Evolutionary conservation across 2,888 invertebrate species (phyloP).

Genomic region (Chelonus formosanus): DNA sequence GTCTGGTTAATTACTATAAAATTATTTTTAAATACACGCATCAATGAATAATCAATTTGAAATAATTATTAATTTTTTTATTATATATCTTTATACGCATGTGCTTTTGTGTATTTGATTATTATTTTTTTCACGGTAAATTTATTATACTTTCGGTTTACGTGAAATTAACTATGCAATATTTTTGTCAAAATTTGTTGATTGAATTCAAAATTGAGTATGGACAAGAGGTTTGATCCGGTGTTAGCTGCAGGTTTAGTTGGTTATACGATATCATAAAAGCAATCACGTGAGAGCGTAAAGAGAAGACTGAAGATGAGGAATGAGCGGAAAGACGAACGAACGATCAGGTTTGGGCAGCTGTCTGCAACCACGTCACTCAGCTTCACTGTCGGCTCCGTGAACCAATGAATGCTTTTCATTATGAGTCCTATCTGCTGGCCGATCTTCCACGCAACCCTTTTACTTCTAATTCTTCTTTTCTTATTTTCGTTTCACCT

Average conservation of each 20-base stretch:
- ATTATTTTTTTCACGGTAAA: too few relatives aligned
- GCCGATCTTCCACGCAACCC: constrained; percentile 50
- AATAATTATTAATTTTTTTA: constrained; percentile 3
- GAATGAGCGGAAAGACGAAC: constrained; percentile 46
- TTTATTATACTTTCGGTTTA: too few relatives aligned
- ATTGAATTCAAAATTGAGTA: constrained; percentile 4
- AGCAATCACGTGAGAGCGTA: constrained; percentile 57
- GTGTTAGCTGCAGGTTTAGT: constrained; percentile 50
- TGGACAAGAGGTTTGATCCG: neutral
- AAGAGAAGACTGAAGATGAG: constrained; percentile 36
- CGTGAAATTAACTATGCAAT: too few relatives aligned
- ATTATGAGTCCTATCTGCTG: constrained; percentile 61
- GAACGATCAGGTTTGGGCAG: constrained; percentile 64
- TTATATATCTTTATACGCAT: neutral
- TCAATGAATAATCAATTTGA: neutral
- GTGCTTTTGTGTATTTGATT: too few relatives aligned
- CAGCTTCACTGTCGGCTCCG: constrained; percentile 60
- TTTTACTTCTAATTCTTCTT: constrained; percentile 33
- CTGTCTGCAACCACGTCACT: constrained; percentile 65
- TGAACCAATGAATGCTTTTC: constrained; percentile 62
- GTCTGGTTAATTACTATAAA: constrained; percentile 22
- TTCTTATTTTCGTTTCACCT: constrained; percentile 22
- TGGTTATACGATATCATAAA: constrained; percentile 63
- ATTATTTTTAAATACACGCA: constrained; percentile 3
- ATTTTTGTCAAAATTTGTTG: too few relatives aligned